Base-by-base conservation (phyloP, 1,140 invertebrate genomes). In the Scylla paramamosain region DNA sequence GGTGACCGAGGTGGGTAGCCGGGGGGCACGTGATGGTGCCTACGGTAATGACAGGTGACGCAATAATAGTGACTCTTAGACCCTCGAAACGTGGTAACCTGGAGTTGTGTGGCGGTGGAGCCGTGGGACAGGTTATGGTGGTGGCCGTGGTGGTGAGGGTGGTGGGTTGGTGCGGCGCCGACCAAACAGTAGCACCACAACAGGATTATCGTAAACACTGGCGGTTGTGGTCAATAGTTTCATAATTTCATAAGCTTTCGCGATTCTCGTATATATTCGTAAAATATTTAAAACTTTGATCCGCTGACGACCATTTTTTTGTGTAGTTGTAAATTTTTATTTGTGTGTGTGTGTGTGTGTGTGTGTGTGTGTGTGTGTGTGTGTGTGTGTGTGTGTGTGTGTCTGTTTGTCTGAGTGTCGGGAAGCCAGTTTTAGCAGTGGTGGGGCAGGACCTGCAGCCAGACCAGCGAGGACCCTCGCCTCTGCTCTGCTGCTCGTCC, bases 351-450 rank as follows among this genome's bases (percentile, higher is more conserved):
- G 67, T 77, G 20, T 77, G 67, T 77, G 20, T 77, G 20, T 77
- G 20, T n/a, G 20, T 77, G 25, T 77, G 67, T 77, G 67, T 77
- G 67, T 77, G 67, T 77, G 67, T n/a, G 67, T 77, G 67, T 77
- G 67, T 77, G 67, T 77, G 67, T 77, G 67, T 77, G 67, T 77
- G 67, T 77, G 67, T 77, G 67, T 77, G 67, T 77, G 67, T 77
- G 67, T 77, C 7, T 77, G 67, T 77, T 0, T 12, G 67, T 77
- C 0, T 77, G 67, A 16, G 20, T 77, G 67, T 77, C 67, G 67
- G 67, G 16, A n/a, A 77, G 67, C 67, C 67, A 77, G 67, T 77
- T 77, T n/a, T n/a, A 77, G 67, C n/a, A 77, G 8, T 7, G 67
- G 67, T 77, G 67, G 25, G 67, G n/a, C 20, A 77, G 67, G 20